A percentile compares a stretch with the other conserved stretches of the same genome.
Conservation (phyloP, 2,888 invertebrate genomes). For the Thecocarcelia acutangulata region DNA sequence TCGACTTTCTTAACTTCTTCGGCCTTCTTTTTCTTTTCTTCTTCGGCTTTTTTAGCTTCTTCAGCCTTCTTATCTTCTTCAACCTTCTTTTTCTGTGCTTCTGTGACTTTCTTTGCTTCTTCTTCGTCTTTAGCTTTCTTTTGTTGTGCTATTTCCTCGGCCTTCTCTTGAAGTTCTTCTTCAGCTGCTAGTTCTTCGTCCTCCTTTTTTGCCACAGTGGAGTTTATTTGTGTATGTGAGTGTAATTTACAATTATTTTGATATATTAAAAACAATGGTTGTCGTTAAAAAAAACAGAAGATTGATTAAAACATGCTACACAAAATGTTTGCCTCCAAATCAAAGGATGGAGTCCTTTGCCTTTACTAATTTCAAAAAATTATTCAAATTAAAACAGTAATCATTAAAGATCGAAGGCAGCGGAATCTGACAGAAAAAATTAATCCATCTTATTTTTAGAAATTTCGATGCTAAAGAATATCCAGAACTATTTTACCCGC, state of each 20-base stretch:
- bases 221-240: background rate
- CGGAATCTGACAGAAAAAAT: too few relatives aligned
- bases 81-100: conserved; percentile 19
- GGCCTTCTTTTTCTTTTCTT: conserved; percentile 18
- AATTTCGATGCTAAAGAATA: too few relatives aligned
- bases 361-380: too few relatives aligned
- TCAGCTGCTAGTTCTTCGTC: conserved; percentile 22
- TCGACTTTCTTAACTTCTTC: conserved; percentile 81
- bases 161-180: too few relatives aligned
- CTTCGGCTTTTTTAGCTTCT: background rate
- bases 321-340: too few relatives aligned
- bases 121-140: background rate
- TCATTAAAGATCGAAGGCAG: too few relatives aligned
- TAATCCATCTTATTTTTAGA: too few relatives aligned
- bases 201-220: conserved; percentile 70
- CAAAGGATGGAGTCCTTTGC: too few relatives aligned
- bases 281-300: background rate
- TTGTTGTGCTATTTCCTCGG: conserved; percentile 25
- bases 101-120: background rate
- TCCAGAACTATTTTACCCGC: too few relatives aligned
- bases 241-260: background rate
- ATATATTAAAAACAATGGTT: background rate
- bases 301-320: too few relatives aligned
- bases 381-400: too few relatives aligned
- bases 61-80: conserved; percentile 81